These are phyloP conservation scores for Brachionus plicatilis DNA, from an alignment of 1,140 invertebrate genomes.

Conservation along the genomic window DNA sequence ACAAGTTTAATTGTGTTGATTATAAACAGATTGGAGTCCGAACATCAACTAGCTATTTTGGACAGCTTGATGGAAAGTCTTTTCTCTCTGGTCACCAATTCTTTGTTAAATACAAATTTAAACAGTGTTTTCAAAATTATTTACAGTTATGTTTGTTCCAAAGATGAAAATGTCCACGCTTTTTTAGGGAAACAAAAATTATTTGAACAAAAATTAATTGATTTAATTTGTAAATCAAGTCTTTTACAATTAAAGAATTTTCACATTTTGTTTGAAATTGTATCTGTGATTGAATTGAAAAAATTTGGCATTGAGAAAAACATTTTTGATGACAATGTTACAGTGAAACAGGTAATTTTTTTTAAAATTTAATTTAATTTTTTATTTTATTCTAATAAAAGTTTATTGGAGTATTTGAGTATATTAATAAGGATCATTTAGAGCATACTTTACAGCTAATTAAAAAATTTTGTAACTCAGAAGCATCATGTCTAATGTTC, in stretches of 20 bases:
- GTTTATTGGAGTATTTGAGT: not conserved
- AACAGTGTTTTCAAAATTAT: not conserved
- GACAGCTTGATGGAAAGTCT: not conserved
- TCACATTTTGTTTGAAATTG: not conserved
- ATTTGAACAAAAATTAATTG: not conserved
- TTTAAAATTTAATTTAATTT: not conserved
- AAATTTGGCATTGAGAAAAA: not conserved
- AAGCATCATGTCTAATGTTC: slow-evolving; percentile 27
- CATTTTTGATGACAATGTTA: not conserved
- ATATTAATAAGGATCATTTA: not conserved
- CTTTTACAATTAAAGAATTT: not conserved
- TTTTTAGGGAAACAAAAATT: not conserved
- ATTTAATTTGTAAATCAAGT: not conserved
- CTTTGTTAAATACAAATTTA: not conserved
- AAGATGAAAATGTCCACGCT: not conserved
- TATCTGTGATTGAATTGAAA: not conserved
- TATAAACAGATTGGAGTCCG: not conserved
- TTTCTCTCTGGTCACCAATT: not conserved
- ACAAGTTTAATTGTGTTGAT: not conserved
- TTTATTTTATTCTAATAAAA: not conserved
- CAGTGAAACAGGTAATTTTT: not conserved
- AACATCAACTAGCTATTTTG: not conserved
- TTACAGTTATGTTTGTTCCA: not conserved
- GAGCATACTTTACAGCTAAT: not conserved
- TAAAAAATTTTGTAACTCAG: not conserved